Percentiles rank a stretch among this genome's conserved stretches.
phyloP scores from a whole-genome alignment of 2,113 vertebrate genomes.

The Epinephelus moara region DNA sequence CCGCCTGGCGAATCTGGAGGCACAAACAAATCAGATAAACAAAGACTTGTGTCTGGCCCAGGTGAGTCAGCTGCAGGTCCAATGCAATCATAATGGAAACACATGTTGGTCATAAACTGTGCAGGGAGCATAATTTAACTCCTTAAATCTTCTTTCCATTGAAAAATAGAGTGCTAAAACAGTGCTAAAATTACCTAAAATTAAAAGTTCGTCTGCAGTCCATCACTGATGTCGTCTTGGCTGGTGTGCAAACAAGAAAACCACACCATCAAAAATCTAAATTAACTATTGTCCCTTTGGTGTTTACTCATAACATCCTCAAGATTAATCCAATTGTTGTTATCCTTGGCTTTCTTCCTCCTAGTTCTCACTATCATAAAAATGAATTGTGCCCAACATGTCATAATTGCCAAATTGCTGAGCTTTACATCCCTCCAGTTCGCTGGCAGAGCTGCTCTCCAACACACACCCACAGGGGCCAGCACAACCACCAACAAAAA shows the following conservation, averaged over 20 bases:
- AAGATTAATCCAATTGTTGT: neutral
- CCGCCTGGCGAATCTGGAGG: slow-evolving; percentile 23
- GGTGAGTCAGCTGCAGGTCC: slow-evolving; percentile 29
- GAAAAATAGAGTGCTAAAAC: too few relatives aligned
- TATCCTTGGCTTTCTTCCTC: slow-evolving; percentile 15
- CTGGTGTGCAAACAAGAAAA: neutral
- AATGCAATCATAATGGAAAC: slow-evolving; percentile 5
- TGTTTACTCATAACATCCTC: too few relatives aligned
- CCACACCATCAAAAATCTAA: neutral
- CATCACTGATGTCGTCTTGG: neutral
- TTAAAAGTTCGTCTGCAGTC: neutral
- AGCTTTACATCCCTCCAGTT: slow-evolving; percentile 38
- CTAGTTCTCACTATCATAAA: slow-evolving; percentile 6
- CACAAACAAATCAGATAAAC: slow-evolving; percentile 14
- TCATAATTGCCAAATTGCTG: slow-evolving; percentile 44
- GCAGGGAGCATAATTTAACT: neutral
- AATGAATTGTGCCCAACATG: slow-evolving; percentile 13
- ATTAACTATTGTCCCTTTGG: too few relatives aligned
- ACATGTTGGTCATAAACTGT: neutral
- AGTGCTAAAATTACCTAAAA: neutral
- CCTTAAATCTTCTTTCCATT: neutral
- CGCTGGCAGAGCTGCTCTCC: slow-evolving; percentile 26
- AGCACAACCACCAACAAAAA: slow-evolving; percentile 14
- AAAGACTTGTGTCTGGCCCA: slow-evolving; percentile 20
- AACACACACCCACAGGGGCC: slow-evolving; percentile 21